A percentile compares a stretch with the other conserved stretches of the same genome.
Evolutionary conservation across 2,888 invertebrate species (phyloP).

Genomic region (Ischnura elegans): DNA sequence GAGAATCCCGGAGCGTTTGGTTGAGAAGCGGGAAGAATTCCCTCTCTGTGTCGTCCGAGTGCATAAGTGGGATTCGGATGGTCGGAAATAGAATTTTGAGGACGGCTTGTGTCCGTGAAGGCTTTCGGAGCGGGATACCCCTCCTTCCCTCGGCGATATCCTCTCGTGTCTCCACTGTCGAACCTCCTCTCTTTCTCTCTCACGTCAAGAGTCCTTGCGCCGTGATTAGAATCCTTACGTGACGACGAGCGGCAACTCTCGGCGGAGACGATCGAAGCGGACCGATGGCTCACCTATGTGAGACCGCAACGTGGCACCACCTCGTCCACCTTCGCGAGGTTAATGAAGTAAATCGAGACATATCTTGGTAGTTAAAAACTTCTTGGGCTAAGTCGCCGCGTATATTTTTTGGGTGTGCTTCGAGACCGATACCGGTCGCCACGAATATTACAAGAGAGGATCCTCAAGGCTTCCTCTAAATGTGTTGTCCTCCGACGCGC

Average conservation of each 20-base stretch:
- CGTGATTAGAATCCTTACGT: slow-evolving; percentile 35
- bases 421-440: too few species aligned
- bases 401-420: too few species aligned
- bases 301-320: not conserved
- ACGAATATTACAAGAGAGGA: too few species aligned
- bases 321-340: not conserved
- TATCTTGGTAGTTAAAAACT: too few species aligned
- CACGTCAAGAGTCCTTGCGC: not conserved
- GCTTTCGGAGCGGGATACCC: not conserved
- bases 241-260: not conserved
- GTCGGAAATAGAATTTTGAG: slow-evolving; percentile 26
- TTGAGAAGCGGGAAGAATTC: not conserved
- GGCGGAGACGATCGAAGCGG: not conserved
- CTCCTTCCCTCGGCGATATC: not conserved
- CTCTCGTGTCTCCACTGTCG: not conserved
- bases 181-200: not conserved
- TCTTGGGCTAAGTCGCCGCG: too few species aligned
- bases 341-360: too few species aligned
- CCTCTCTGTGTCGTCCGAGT: not conserved
- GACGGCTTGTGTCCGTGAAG: slow-evolving; percentile 22
- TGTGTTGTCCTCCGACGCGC: too few species aligned
- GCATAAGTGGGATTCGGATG: not conserved
- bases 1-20: not conserved
- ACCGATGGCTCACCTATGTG: not conserved
- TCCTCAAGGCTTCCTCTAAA: too few species aligned